These are phyloP conservation scores for Catostomus latipinnis DNA, from an alignment of 2,797 vertebrate species.

Conservation along the genomic window DNA sequence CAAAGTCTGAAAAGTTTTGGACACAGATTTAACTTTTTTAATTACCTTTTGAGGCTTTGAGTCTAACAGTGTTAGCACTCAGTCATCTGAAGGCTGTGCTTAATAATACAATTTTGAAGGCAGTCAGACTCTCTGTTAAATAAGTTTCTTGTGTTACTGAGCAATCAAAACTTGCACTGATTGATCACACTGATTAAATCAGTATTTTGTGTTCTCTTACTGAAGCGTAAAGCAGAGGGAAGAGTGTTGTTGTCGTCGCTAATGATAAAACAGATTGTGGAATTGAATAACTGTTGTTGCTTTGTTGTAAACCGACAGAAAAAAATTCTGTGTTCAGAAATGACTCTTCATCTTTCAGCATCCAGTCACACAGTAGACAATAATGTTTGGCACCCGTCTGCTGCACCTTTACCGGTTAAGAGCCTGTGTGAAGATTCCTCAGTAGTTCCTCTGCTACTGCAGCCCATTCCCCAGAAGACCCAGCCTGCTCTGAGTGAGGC, in stretches of 20 bases:
- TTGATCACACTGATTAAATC: neutral
- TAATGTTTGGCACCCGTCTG: constrained; percentile 23
- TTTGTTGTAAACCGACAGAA: neutral
- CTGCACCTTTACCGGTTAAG: constrained; percentile 4
- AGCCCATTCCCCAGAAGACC: constrained; percentile 44
- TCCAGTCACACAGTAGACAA: constrained; percentile 20
- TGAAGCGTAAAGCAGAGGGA: neutral
- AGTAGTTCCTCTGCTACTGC: constrained; percentile 32
- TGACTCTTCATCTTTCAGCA: constrained; percentile 45
- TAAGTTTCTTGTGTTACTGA: neutral
- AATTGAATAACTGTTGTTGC: neutral
- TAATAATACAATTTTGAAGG: no score
- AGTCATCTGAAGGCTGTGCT: no score
- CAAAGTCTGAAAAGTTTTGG: constrained; percentile 7
- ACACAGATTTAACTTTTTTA: neutral
- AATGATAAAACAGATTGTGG: neutral
- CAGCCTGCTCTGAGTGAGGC: constrained; percentile 62
- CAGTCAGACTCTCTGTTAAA: no score
- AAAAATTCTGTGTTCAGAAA: no score
- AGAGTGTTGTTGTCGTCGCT: constrained; percentile 1
- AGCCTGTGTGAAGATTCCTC: neutral
- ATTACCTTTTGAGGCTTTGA: neutral
- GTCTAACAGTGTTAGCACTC: neutral
- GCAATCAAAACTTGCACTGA: neutral
- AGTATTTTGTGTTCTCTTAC: neutral